Evolutionary conservation across 2,888 invertebrate species (phyloP), one percentile per base, ranked within the genome.

Genomic region (Dione juno): DNA sequence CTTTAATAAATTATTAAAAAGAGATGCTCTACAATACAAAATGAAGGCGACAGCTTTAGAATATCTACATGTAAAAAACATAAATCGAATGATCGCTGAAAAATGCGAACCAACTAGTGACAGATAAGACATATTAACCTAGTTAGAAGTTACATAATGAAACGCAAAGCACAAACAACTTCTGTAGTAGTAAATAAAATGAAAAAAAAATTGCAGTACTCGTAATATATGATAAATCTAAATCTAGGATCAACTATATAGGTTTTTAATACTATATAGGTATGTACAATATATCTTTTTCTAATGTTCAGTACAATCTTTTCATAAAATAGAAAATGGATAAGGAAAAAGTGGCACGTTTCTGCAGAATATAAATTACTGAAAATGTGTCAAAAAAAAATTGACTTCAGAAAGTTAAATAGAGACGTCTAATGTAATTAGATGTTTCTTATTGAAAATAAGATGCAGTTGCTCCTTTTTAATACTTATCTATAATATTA

Each of bases 131-230:
- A 58, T 43, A 16, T 58, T 67, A 72, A 72, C 72, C 72, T 70
- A 45, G 67, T 72, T 72, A 69, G 69, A 50, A 37, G 70, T 72
- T 70, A 72, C 69, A 69, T 72, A 69, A 72, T 65, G 58, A 67
- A 58, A 37, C 16, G 50, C 14, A 66, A 54, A 61, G 54, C 14
- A 70, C 21, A 57, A 21, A n/a, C 43, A 41, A 8, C n/a, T 21
- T 28, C 28, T 28, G 28, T 28, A 28, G 28, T 54, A 16, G 37
- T 63, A 54, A 45, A 65, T 66, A 45, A 35, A 28, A 50, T 14
- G 16, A 5, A 21, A 19, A 14, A 40, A 64, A 14, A 19, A 7
- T n/a, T 40, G 1, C 3, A 16, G 7, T 8, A 43, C 1, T n/a
- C 7, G 16, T 37, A 37, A 35, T 0, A 1, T n/a, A 37, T 52